Conservation (phyloP, 2,113 vertebrate genomes). For the Speoplatyrhinus poulsoni region DNA sequence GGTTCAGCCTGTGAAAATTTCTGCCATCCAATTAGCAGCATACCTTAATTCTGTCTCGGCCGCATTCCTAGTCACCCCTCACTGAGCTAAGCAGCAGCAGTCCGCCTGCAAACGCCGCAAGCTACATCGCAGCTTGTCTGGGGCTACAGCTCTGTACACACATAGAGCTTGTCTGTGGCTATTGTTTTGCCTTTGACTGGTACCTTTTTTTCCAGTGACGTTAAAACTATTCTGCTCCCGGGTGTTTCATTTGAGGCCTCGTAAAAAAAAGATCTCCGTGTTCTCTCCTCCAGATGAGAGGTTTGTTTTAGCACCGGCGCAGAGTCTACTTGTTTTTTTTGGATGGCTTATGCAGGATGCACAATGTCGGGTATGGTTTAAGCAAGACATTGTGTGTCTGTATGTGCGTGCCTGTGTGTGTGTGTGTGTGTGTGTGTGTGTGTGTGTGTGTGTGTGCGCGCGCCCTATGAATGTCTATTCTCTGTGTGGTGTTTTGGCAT, state of each 20-base stretch:
- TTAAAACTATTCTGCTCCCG: constrained; percentile 50
- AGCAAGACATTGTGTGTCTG: constrained; percentile 17
- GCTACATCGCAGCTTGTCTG: constrained; percentile 39
- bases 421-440: constrained; percentile 31
- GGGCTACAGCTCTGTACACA: constrained; percentile 32
- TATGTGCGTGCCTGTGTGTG: background rate
- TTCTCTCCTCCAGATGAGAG: constrained; percentile 40
- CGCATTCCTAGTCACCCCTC: constrained; percentile 63
- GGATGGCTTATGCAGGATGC: constrained; percentile 42
- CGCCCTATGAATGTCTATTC: constrained; percentile 19
- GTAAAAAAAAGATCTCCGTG: constrained; percentile 52
- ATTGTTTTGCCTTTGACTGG: constrained; percentile 51
- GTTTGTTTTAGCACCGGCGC: constrained; percentile 28
- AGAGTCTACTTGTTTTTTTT: constrained; percentile 44
- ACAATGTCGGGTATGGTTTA: constrained; percentile 30
- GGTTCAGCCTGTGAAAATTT: constrained; percentile 45
- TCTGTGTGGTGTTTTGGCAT: constrained; percentile 14
- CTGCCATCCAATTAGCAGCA: constrained; percentile 55
- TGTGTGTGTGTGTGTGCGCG: background rate
- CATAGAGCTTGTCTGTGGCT: constrained; percentile 31
- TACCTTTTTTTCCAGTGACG: constrained; percentile 47
- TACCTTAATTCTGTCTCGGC: constrained; percentile 70
- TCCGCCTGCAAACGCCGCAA: constrained; percentile 38
- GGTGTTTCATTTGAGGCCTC: constrained; percentile 32
- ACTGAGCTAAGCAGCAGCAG: constrained; percentile 52